Percentiles rank a stretch among this genome's conserved stretches.
Evolutionary conservation across 2,113 vertebrate genomes (phyloP).

Genomic region (Lathamus discolor): DNA sequence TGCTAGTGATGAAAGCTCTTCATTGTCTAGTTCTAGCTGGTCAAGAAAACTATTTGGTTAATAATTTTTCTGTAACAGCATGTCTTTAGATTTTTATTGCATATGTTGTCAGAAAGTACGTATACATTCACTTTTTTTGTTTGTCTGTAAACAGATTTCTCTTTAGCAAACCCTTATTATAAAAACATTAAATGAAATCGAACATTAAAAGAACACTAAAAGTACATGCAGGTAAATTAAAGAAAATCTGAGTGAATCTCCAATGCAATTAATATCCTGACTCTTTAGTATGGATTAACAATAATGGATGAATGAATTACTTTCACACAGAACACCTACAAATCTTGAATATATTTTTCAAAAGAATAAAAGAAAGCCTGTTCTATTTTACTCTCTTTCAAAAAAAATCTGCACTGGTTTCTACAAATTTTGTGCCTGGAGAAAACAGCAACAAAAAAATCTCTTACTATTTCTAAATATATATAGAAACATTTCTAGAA

Average conservation of each 20-base stretch:
- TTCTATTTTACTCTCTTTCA: not conserved
- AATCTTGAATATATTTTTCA: not conserved
- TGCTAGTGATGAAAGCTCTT: not conserved
- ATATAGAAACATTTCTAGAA: not conserved
- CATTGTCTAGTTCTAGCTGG: not conserved
- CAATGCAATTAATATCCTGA: not conserved
- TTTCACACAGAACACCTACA: not conserved
- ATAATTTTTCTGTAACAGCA: not conserved
- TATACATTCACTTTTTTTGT: not conserved
- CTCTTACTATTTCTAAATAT: not conserved
- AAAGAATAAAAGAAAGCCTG: not conserved
- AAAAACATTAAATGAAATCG: constrained; percentile 8
- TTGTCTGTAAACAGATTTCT: not conserved
- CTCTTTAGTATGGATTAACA: not conserved
- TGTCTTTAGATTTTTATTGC: not conserved
- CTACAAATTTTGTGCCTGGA: not conserved
- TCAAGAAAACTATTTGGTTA: not conserved
- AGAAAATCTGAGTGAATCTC: not conserved
- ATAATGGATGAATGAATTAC: not conserved
- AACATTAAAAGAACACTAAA: not conserved
- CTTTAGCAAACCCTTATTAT: not conserved
- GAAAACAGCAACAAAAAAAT: not conserved
- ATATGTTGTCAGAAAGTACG: not conserved
- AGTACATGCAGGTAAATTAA: not conserved
- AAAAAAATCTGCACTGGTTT: not conserved